A percentile compares a stretch with the other conserved stretches of the same genome.
Conservation (phyloP, 1,140 invertebrate species). For the Samia ricini region DNA sequence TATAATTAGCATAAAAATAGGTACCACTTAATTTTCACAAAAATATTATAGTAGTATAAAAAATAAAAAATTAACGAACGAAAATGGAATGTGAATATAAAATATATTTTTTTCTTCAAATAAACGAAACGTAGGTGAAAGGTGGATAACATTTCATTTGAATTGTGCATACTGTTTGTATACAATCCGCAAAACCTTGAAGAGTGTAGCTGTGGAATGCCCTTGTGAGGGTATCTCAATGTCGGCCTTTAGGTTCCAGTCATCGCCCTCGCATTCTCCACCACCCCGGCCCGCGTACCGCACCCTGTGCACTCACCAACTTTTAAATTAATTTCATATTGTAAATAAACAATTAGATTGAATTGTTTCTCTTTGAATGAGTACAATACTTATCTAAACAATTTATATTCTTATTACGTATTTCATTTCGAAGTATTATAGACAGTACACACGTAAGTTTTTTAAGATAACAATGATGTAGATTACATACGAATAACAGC, state of each 20-base stretch:
- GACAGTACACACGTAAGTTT: not conserved
- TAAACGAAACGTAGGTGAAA: not conserved
- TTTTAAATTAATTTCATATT: constrained; percentile 41
- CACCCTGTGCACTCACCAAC: constrained; percentile 32
- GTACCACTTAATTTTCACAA: too few species aligned
- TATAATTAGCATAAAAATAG: too few species aligned
- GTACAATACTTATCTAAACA: not conserved
- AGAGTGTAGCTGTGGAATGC: constrained; percentile 67
- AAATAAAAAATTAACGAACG: not conserved
- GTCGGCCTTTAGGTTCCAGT: constrained; percentile 69
- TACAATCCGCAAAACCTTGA: constrained; percentile 50
- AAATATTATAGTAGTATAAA: too few species aligned
- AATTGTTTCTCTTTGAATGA: constrained; percentile 2
- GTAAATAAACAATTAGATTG: constrained; percentile 47
- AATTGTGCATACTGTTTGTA: not conserved
- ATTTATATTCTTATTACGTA: not conserved
- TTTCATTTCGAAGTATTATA: not conserved
- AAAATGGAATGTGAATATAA: not conserved
- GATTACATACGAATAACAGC: not conserved
- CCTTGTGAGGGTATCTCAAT: constrained; percentile 72
- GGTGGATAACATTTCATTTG: not conserved
- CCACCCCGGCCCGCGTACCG: constrained; percentile 29
- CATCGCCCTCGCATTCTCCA: constrained; percentile 52
- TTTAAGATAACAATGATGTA: not conserved
- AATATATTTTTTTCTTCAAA: not conserved